Conservation (phyloP, 2,113 vertebrate species). For the Craseonycteris thonglongyai region DNA sequence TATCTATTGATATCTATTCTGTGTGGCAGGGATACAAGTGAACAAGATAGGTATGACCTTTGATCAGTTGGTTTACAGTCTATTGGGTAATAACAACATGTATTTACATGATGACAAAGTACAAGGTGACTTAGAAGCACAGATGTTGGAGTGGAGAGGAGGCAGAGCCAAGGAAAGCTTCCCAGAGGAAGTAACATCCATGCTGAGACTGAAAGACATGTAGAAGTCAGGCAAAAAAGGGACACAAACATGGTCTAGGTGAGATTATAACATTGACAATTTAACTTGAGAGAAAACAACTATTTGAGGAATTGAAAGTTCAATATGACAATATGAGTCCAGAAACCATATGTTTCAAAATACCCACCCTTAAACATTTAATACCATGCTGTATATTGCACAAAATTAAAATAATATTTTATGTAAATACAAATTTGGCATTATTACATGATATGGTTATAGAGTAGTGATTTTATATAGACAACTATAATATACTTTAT, state of each 20-base stretch:
- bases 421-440: not conserved
- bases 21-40: not conserved
- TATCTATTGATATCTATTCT: not conserved
- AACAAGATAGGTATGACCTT: not conserved
- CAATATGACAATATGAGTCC: not conserved
- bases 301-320: not conserved
- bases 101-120: not conserved
- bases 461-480: not conserved
- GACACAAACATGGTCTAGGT: not conserved
- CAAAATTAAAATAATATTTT: slow-evolving; percentile 24
- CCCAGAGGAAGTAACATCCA: not conserved
- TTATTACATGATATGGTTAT: not conserved
- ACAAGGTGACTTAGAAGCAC: not conserved
- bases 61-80: not conserved
- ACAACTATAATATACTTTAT: not conserved
- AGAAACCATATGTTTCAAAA: not conserved
- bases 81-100: not conserved
- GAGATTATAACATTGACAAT: not conserved
- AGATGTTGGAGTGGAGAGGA: not conserved
- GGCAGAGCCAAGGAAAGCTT: not conserved
- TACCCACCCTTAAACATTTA: not conserved
- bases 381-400: not conserved
- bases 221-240: not conserved
- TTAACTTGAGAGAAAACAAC: not conserved
- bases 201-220: not conserved